phyloP scores from a whole-genome alignment of 2,797 vertebrate genomes.

The Coracias cyanogaster region DNA sequence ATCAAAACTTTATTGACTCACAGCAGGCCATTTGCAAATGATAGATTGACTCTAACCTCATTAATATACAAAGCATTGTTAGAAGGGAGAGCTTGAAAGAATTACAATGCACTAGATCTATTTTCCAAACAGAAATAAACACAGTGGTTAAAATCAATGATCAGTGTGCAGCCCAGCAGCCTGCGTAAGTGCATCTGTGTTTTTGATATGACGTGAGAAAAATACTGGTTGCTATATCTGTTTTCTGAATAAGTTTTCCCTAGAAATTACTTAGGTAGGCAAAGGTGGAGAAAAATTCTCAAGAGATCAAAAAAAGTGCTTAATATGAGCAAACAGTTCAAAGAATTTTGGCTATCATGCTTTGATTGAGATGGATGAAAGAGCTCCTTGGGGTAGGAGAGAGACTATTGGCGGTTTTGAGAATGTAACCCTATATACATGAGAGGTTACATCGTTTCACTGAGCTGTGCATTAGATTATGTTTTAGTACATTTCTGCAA shows the following conservation, averaged over 20 bases:
- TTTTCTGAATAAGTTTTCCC: not conserved
- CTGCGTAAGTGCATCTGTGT: not conserved
- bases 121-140: constrained; percentile 3
- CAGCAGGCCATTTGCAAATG: constrained; percentile 44
- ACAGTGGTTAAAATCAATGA: not conserved
- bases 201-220: not conserved
- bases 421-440: not conserved
- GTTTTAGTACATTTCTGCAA: not conserved
- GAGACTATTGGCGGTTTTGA: not conserved
- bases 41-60: constrained; percentile 49
- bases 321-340: not conserved
- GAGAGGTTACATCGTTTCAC: not conserved
- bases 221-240: not conserved
- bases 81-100: not conserved
- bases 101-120: not conserved
- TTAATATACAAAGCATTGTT: constrained; percentile 43
- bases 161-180: not conserved
- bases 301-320: not conserved
- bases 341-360: not conserved
- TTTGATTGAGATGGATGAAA: not conserved
- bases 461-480: not conserved
- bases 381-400: not conserved
- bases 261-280: not conserved
- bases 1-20: constrained; percentile 47
- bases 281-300: not conserved